These are phyloP conservation scores for Melitaea cinxia DNA, from an alignment of 1,140 invertebrate genomes.

Conservation along the genomic window DNA sequence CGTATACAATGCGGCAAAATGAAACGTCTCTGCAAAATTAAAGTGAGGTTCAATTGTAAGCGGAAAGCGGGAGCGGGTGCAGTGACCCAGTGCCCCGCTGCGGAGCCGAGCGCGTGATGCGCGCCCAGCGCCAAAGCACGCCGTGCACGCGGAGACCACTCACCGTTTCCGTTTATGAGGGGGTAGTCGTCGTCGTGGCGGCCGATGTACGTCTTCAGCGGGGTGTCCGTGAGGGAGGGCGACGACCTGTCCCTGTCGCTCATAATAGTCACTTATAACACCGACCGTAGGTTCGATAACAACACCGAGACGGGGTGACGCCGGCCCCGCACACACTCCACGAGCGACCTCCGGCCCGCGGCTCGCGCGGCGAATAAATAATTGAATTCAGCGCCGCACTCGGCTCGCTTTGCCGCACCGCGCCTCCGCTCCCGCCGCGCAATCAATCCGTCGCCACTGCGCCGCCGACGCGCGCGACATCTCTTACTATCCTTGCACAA, in stretches of 20 bases:
- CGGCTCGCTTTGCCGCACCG: constrained; percentile 36
- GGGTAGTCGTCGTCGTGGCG: constrained; percentile 89
- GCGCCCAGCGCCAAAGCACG: constrained; percentile 2
- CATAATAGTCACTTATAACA: constrained; percentile 82
- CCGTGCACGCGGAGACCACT: constrained; percentile 68
- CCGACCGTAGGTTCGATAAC: constrained; percentile 59
- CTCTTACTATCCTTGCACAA: constrained; percentile 32
- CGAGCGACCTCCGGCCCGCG: constrained; percentile 78
- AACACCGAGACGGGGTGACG: constrained; percentile 69
- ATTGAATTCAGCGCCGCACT: constrained; percentile 43
- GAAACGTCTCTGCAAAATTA: constrained; percentile 34
- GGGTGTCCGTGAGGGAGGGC: constrained; percentile 89
- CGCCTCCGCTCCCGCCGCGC: constrained; percentile 32
- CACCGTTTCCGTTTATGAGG: constrained; percentile 87
- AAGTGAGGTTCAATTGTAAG: constrained; percentile 11
- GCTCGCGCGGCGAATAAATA: constrained; percentile 76
- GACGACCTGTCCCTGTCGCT: constrained; percentile 90
- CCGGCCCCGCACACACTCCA: constrained; percentile 70
- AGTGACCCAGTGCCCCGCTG: constrained; percentile 45
- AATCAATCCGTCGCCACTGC: constrained; percentile 47
- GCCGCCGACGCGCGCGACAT: constrained; percentile 32
- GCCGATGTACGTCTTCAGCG: constrained; percentile 89
- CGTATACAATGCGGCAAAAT: constrained; percentile 67
- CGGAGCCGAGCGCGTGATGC: constrained; percentile 16
- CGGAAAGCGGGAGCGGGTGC: constrained; percentile 29